Evolutionary conservation across 2,797 vertebrate genomes (phyloP), one percentile per base, ranked within the genome.

Genomic region (Atherinosoma microstoma): DNA sequence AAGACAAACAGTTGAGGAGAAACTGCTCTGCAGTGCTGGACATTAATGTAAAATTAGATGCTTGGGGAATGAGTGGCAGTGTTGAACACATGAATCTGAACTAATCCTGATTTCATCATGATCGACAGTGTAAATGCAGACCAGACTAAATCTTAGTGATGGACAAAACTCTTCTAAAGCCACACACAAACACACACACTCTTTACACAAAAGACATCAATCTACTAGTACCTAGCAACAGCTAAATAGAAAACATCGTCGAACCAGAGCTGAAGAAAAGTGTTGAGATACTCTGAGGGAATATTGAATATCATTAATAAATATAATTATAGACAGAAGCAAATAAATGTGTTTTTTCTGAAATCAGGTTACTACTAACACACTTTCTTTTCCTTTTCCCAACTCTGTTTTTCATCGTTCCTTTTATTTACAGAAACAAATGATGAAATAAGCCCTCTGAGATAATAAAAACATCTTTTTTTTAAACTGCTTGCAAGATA

Each of bases 11-110:
- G 51, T 34, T 15, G 42, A 75, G 40, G 47, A 79, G 54, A 35
- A 73, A 64, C 64, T 76, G 76, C 75, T 78, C 63, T 82, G 74
- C 13, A 12, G 59, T 51, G 67, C 56, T 70, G 59, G 54, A 60
- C n/a, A 47, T 72, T 20, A 54, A 54, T 58, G 57, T 10, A 7
- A 47, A 22, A 62, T 62, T 35, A 78, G 67, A 66, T 27, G 40
- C 68, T 67, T 56, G 49, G 67, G 58, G 11, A 56, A 73, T 58
- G 56, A 75, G 38, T 59, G 82, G 60, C 22, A 10, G 58, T 38
- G 69, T 68, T 58, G 13, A 6, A 76, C 24, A 79, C 29, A 40
- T 49, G 54, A 70, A 54, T 54, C 16, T 9, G 51, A 20, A 80
- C 29, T 51, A 42, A 4, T 42, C 60, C n/a, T 10, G 15, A 72